Percentiles rank a stretch among this genome's conserved stretches.
Evolutionary conservation across 2,113 vertebrate genomes (phyloP).

Genomic region (Machaerirhynchus nigripectus): DNA sequence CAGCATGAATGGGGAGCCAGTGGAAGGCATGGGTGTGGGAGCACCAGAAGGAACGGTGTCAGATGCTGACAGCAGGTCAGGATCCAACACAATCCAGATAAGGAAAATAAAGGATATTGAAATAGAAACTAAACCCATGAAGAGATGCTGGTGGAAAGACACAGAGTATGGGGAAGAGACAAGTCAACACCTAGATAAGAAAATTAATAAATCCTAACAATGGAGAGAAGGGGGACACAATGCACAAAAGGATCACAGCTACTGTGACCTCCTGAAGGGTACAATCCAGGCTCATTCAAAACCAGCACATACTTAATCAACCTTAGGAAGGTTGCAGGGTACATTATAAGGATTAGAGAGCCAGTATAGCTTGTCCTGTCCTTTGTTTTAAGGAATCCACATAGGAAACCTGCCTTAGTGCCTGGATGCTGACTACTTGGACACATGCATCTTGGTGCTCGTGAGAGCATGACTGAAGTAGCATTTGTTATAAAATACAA

Average conservation of each 20-base stretch:
- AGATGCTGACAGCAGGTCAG: not conserved
- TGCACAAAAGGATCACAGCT: not conserved
- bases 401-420: not conserved
- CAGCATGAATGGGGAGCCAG: accelerated
- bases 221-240: not conserved
- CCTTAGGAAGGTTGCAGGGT: not conserved
- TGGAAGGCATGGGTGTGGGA: not conserved
- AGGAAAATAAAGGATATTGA: not conserved
- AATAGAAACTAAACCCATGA: not conserved
- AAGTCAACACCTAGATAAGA: not conserved
- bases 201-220: not conserved
- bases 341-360: not conserved
- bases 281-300: not conserved
- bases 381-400: not conserved
- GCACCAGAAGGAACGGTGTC: not conserved
- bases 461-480: not conserved
- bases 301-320: not conserved
- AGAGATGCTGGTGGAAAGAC: not conserved
- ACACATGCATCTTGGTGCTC: not conserved
- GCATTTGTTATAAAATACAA: not conserved
- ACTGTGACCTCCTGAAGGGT: not conserved
- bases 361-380: not conserved
- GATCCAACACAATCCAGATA: not conserved
- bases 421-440: not conserved
- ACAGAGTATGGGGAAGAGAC: not conserved